Conservation (phyloP, 1,140 invertebrate species). For the Camponotus pennsylvanicus region DNA sequence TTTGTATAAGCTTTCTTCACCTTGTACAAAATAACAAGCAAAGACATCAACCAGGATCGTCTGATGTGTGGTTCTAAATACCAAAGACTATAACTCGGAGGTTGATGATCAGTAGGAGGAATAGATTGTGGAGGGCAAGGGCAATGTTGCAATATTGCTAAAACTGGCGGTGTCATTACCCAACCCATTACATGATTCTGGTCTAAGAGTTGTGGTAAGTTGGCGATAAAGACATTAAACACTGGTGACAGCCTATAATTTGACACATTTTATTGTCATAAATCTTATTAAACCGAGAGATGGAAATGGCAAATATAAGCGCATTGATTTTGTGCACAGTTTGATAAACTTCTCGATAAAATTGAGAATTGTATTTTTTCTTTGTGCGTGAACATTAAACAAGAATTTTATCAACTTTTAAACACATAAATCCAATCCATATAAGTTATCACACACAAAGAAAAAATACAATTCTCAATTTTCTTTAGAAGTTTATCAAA, state of each 20-base stretch:
- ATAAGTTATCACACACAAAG: background rate
- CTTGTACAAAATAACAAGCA: conserved; percentile 99
- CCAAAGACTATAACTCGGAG: conserved; percentile 94
- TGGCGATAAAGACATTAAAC: conserved; percentile 98
- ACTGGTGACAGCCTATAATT: conserved; percentile 93
- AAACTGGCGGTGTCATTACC: conserved; percentile 93
- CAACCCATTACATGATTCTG: conserved; percentile 97
- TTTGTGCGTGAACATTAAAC: background rate
- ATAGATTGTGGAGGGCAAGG: conserved; percentile 89
- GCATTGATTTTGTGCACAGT: background rate
- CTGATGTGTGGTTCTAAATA: conserved; percentile 94
- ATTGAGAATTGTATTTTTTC: background rate
- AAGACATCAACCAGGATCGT: conserved; percentile 96
- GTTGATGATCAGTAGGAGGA: conserved; percentile 85
- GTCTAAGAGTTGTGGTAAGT: conserved; percentile 96
- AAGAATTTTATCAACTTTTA: too few relatives aligned
- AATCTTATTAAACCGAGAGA: background rate
- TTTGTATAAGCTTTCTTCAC: conserved; percentile 84
- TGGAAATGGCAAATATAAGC: background rate
- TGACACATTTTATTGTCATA: background rate
- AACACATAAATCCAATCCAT: too few relatives aligned
- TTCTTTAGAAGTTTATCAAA: background rate
- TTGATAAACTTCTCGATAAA: background rate
- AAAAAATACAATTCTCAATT: background rate
- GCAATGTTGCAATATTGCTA: conserved; percentile 95